Conservation (phyloP, 2,888 invertebrate genomes). For the Apantesis nais region DNA sequence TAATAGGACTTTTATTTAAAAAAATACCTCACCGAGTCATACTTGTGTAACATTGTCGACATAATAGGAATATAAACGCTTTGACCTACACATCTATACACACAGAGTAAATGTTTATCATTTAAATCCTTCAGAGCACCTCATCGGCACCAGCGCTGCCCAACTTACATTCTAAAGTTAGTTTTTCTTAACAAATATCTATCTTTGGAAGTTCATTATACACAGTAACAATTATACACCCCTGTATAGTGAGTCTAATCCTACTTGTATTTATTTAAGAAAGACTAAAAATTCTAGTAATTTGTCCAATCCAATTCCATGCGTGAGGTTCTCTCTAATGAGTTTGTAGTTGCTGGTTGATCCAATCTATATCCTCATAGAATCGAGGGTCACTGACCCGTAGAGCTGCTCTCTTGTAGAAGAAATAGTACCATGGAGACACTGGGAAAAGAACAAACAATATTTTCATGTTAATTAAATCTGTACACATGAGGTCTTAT, state of each 20-base stretch:
- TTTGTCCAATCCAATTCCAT: conserved; percentile 14
- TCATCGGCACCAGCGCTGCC: neutral
- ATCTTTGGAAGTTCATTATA: neutral
- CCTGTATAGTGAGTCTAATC: neutral
- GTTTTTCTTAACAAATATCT: neutral
- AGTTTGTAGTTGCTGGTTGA: conserved; percentile 84
- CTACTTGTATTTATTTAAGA: neutral
- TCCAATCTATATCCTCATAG: conserved; percentile 95
- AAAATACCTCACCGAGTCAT: neutral
- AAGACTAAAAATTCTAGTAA: conserved; percentile 16
- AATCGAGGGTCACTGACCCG: conserved; percentile 95
- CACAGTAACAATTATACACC: neutral
- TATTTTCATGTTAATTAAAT: neutral
- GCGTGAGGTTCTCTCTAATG: conserved; percentile 38
- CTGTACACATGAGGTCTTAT: neutral
- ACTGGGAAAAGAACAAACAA: conserved; percentile 81
- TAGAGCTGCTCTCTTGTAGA: conserved; percentile 95
- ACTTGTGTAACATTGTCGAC: neutral
- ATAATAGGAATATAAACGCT: neutral
- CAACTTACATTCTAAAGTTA: neutral
- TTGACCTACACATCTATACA: neutral
- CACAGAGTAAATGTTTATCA: neutral
- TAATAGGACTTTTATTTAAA: neutral
- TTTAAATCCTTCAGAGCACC: neutral
- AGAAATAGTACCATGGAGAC: conserved; percentile 95